Evolutionary conservation across 2,113 vertebrate species (phyloP), one percentile per base, ranked within the genome.

Genomic region (Marmota flaviventris): DNA sequence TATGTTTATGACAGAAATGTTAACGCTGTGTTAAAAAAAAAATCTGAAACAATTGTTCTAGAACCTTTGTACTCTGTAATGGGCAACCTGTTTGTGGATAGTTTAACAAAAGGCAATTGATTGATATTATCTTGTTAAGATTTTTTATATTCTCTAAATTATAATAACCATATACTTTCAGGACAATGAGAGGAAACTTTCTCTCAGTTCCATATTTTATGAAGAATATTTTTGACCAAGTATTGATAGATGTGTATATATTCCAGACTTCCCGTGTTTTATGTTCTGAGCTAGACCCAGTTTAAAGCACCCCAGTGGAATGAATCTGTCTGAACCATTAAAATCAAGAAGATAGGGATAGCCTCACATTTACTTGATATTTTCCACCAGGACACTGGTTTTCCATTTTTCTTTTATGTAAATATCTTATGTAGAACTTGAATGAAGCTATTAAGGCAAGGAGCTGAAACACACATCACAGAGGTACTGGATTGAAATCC

Each of bases 401-500:
- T 94, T 89, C 89, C 32, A 45, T 78, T 11, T 70, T 85, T 42
- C 34, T 4, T 94, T 86, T 89, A 58, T 94, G 73, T 86, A 86
- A 92, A 90, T 84, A 84, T 58, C 72, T 75, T 89, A 86, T 85
- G 51, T 85, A 61, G 14, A 65, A 79, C 12, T 45, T 94, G 75
- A 92, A 58, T 93, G 45, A 97, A 83, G 12, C 39, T 87, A n/a
- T 89, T 91, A 87, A 93, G 34, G 25, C 51, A 81, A 87, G 20
- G 22, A 20, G 5, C 67, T 83, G 29, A 92, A 89, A 94, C 39
- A 87, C 25, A 34, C 85, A 75, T 79, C 39, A 85, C 75, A 72
- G 39, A 85, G 34, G 95, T 93, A 85, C 25, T 92, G 39, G 76
- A 82, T 8, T 84, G 89, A 97, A 94, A 95, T 92, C 13, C 37